Evolutionary conservation across 2,888 invertebrate genomes (phyloP), one percentile per base, ranked within the genome.

Genomic region (Ectemnius lituratus): DNA sequence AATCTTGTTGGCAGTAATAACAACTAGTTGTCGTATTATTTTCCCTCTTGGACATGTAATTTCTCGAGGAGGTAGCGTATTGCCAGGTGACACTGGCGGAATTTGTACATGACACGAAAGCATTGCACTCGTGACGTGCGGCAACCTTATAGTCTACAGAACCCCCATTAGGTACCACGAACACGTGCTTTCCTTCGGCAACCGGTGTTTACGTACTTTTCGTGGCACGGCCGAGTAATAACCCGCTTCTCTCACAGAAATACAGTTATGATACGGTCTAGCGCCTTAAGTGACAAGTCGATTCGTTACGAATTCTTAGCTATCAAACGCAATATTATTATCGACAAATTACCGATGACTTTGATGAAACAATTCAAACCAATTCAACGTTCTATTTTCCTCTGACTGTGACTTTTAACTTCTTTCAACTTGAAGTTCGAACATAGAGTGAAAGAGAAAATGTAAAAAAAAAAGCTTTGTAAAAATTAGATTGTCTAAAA

Each of bases 21-120:
- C 18, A 13, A 28, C 46, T 64, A 62, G 46, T 16, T 47, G n/a
- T 13, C 14, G 37, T 11, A 28, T 37, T 60, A 74, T 66, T 74
- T 78, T 77, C 8, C 75, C 49, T 8, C 37, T 59, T 23, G 60
- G 56, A 73, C 69, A 28, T 28, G 20, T 73, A 73, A 80, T 80
- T 85, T 3, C 2, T 85, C 80, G 82, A 84, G 72, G 81, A 73
- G 62, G 73, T 84, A 62, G 79, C 85, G 83, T 85, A 84, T 77
- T 78, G 65, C 63, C 72, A 61, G 76, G 79, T 84, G 82, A 84
- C 86, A 86, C 62, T 71, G 70, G 69, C 27, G 64, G 80, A 84
- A 84, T 73, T 81, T 75, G 63, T 3, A 20, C 27, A 23, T 13
- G 45, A 70, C 68, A 68, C 68, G 78, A 75, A 73, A 79, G 23